A percentile compares a stretch with the other conserved stretches of the same genome.
Evolutionary conservation across 1,140 invertebrate genomes (phyloP).

Genomic region (Magallana ariakensis): DNA sequence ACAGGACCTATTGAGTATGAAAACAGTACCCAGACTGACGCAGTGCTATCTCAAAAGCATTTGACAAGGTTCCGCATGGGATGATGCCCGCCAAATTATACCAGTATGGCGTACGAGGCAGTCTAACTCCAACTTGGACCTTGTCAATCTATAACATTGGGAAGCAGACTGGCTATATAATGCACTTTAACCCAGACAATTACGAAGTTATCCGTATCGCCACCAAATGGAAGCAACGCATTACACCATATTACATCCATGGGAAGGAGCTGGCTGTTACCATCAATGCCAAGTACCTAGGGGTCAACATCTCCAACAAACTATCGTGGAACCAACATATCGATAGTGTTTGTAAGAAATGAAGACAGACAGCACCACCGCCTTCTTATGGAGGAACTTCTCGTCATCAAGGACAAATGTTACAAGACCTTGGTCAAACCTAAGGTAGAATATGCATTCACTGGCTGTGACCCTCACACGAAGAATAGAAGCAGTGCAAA

Average conservation of each 20-base stretch:
- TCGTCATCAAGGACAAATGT: background rate
- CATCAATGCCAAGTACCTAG: constrained; percentile 35
- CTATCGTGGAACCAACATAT: constrained; percentile 39
- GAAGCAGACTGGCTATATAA: constrained; percentile 11
- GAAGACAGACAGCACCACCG: no score
- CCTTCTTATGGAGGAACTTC: constrained; percentile 17
- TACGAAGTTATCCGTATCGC: constrained; percentile 36
- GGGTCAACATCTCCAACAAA: constrained; percentile 32
- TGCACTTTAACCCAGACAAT: constrained; percentile 35
- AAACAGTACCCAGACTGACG: no score
- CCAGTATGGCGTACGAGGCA: no score
- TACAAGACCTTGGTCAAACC: background rate
- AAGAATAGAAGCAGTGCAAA: no score
- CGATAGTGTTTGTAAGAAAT: constrained; percentile 35
- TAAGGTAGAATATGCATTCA: no score
- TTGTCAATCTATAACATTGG: constrained; percentile 23
- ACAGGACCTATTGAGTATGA: no score
- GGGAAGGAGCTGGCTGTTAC: constrained; percentile 5
- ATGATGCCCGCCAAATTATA: no score
- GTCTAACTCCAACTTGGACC: constrained; percentile 20
- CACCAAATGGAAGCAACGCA: constrained; percentile 19
- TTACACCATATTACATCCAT: constrained; percentile 15
- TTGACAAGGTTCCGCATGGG: no score
- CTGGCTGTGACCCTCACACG: no score
- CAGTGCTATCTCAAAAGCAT: no score